Conservation (phyloP, 53 echinoderm and acorn worm genomes). For the Astropecten irregularis region DNA sequence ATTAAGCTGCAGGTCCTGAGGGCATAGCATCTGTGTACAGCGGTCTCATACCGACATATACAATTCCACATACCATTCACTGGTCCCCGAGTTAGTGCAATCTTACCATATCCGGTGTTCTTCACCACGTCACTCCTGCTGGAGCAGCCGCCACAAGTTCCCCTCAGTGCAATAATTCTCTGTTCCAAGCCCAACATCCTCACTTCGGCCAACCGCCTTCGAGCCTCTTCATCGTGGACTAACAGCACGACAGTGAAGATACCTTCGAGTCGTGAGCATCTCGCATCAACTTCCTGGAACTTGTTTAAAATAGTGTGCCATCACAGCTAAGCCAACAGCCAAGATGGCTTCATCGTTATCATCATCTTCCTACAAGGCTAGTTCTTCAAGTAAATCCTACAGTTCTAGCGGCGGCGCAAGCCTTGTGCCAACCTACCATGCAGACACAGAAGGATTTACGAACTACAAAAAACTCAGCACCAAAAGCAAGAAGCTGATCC, state of each 20-base stretch:
- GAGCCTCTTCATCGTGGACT: slow-evolving; percentile 8
- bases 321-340: no score
- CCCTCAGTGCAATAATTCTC: slow-evolving; percentile 30
- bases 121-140: slow-evolving; percentile 40
- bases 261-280: no score
- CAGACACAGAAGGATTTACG: slow-evolving; percentile 63
- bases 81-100: slow-evolving; percentile 38
- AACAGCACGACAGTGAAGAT: slow-evolving; percentile 19
- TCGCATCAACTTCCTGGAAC: no score
- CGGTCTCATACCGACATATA: slow-evolving; percentile 36
- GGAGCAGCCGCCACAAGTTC: slow-evolving; percentile 19
- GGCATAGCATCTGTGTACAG: slow-evolving; percentile 51
- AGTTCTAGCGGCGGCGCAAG: slow-evolving; percentile 6
- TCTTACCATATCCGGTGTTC: slow-evolving; percentile 56
- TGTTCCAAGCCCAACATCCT: not conserved
- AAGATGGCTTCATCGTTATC: slow-evolving; percentile 36
- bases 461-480: slow-evolving; percentile 92
- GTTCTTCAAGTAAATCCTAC: slow-evolving; percentile 32
- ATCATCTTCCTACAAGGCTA: slow-evolving; percentile 45
- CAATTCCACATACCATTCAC: slow-evolving; percentile 4
- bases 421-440: slow-evolving; percentile 60
- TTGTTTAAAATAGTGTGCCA: no score
- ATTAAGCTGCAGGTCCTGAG: slow-evolving; percentile 42
- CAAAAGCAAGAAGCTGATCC: slow-evolving; percentile 93
- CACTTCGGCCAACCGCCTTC: slow-evolving; percentile 11